Percentiles rank a stretch among this genome's conserved stretches.
Evolutionary conservation across 2,888 invertebrate species (phyloP).

Genomic region (Limenitis camilla): DNA sequence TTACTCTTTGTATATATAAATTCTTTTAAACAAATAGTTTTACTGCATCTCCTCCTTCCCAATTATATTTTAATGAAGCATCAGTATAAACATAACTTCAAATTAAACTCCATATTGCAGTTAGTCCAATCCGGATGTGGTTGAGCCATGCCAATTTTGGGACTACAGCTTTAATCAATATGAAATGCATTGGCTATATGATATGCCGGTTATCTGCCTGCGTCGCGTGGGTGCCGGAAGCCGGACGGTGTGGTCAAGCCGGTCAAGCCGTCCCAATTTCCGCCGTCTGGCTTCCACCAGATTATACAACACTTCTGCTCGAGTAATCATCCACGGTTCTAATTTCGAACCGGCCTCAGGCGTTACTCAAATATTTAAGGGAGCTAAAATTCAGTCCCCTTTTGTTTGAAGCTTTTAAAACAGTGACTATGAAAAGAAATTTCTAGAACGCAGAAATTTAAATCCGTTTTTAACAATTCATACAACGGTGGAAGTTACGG

Average conservation of each 20-base stretch:
- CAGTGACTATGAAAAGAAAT: constrained; percentile 13
- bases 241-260: constrained; percentile 38
- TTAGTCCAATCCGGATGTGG: not conserved
- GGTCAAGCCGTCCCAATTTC: constrained; percentile 52
- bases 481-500: constrained; percentile 6
- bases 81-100: no score
- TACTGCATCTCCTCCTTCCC: no score
- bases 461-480: constrained; percentile 15
- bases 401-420: constrained; percentile 22
- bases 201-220: not conserved
- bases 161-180: constrained; percentile 6
- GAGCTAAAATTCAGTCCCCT: constrained; percentile 18
- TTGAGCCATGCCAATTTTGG: not conserved
- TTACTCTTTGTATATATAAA: no score
- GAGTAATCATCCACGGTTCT: constrained; percentile 18
- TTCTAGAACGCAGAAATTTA: constrained; percentile 11
- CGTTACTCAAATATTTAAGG: constrained; percentile 23
- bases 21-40: no score
- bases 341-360: constrained; percentile 17
- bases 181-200: constrained; percentile 8
- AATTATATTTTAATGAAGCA: no score
- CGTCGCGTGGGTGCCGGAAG: no score
- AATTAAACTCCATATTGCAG: not conserved
- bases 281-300: constrained; percentile 29
- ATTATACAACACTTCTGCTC: constrained; percentile 21